Conservation (phyloP, 2,113 vertebrate genomes). For the Pseudopodoces humilis region DNA sequence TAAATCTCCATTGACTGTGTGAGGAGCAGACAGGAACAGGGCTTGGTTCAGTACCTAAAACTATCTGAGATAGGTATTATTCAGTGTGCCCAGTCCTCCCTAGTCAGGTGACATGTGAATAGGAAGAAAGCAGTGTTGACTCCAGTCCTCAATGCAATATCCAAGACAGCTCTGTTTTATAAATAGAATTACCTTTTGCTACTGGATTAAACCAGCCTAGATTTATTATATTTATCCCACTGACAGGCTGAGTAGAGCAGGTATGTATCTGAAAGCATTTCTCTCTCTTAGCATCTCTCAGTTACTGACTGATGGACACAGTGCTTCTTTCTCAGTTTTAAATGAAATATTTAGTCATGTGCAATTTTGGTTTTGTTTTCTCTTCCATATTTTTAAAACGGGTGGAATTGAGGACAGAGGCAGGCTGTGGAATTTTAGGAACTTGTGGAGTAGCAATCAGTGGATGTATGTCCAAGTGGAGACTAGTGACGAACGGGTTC, state of each 20-base stretch:
- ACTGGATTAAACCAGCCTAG: neutral
- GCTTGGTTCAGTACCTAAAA: neutral
- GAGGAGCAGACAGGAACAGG: neutral
- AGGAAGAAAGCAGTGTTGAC: neutral
- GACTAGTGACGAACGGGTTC: fast-evolving
- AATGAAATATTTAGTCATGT: neutral
- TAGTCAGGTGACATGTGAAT: fast-evolving
- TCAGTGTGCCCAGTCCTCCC: neutral
- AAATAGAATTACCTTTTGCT: neutral
- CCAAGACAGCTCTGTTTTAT: neutral
- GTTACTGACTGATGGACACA: neutral
- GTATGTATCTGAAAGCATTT: neutral
- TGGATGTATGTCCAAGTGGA: fast-evolving
- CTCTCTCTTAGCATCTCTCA: neutral
- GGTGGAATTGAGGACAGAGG: neutral
- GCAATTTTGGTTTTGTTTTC: neutral
- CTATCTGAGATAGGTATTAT: neutral
- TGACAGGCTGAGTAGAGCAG: fast-evolving
- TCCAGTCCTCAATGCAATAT: neutral
- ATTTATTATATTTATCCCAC: neutral
- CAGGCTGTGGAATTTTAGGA: neutral
- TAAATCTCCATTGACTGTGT: neutral
- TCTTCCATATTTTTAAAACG: neutral
- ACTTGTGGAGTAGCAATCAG: neutral
- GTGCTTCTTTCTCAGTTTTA: neutral